Percentiles rank a stretch among this genome's conserved stretches.
phyloP scores from a whole-genome alignment of 2,113 vertebrate genomes.

The Tursiops truncatus region DNA sequence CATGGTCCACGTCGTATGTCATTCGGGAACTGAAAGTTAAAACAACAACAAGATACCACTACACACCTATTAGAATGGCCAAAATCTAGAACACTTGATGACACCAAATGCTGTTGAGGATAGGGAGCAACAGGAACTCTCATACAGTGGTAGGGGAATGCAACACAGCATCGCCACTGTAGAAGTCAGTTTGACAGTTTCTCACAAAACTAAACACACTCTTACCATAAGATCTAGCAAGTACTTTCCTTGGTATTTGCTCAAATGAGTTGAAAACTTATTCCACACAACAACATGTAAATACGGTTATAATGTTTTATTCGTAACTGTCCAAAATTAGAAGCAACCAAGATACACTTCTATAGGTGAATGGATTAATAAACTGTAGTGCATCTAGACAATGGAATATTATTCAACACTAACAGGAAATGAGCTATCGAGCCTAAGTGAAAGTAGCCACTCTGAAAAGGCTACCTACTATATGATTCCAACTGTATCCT shows the following conservation, averaged over 20 bases:
- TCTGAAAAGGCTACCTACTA: neutral
- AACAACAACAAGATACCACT: neutral
- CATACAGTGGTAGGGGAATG: neutral
- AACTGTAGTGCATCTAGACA: no score
- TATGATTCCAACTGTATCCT: neutral
- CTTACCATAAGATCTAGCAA: neutral
- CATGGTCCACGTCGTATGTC: neutral
- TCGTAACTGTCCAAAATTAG: no score
- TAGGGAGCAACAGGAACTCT: fast-evolving
- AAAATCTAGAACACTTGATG: neutral
- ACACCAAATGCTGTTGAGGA: fast-evolving
- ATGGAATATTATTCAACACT: no score
- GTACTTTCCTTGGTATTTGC: neutral
- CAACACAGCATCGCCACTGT: neutral
- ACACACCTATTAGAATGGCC: neutral
- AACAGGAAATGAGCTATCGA: no score
- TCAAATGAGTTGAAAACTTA: neutral
- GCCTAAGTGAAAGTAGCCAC: neutral
- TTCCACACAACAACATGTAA: no score
- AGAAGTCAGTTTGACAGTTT: neutral
- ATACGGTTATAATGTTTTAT: no score
- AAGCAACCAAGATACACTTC: no score
- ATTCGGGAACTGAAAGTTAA: neutral
- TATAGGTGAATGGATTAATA: no score
- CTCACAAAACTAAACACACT: neutral